These are phyloP conservation scores for Mellilla xanthometata DNA, from an alignment of 2,888 invertebrate species.

Conservation along the genomic window DNA sequence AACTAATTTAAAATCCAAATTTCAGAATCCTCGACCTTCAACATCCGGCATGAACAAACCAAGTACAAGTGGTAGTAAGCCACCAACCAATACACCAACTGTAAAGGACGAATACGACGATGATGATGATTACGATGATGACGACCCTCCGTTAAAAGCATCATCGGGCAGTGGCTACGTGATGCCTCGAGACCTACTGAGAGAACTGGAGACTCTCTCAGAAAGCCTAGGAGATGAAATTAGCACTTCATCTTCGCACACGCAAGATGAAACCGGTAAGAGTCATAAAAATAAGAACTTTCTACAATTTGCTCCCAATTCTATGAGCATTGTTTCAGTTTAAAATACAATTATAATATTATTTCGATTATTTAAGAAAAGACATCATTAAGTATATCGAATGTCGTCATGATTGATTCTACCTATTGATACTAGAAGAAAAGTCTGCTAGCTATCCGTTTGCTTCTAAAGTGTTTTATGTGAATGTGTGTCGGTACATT, in stretches of 20 bases:
- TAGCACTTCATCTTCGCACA: neutral
- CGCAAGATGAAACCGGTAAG: too few species aligned
- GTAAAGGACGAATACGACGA: constrained; percentile 18
- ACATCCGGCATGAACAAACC: constrained; percentile 38
- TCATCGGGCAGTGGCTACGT: constrained; percentile 26
- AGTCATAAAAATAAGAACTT: too few species aligned
- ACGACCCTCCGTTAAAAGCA: constrained; percentile 11
- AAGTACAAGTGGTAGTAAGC: constrained; percentile 2
- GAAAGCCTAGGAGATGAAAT: constrained; percentile 61
- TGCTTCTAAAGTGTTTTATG: too few species aligned
- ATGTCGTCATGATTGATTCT: too few species aligned
- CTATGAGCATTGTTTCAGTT: too few species aligned
- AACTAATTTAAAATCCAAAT: neutral
- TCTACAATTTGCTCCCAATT: too few species aligned
- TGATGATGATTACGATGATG: constrained; percentile 21
- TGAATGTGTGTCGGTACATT: too few species aligned
- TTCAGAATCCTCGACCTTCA: constrained; percentile 56
- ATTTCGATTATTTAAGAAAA: too few species aligned
- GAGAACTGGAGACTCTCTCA: constrained; percentile 57
- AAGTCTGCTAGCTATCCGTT: too few species aligned
- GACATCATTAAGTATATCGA: too few species aligned
- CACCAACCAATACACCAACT: neutral
- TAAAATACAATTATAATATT: too few species aligned
- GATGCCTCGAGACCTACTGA: neutral
- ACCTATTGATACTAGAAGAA: too few species aligned